Evolutionary conservation across 2,113 vertebrate genomes (phyloP).

Genomic region (Chloebia gouldiae): DNA sequence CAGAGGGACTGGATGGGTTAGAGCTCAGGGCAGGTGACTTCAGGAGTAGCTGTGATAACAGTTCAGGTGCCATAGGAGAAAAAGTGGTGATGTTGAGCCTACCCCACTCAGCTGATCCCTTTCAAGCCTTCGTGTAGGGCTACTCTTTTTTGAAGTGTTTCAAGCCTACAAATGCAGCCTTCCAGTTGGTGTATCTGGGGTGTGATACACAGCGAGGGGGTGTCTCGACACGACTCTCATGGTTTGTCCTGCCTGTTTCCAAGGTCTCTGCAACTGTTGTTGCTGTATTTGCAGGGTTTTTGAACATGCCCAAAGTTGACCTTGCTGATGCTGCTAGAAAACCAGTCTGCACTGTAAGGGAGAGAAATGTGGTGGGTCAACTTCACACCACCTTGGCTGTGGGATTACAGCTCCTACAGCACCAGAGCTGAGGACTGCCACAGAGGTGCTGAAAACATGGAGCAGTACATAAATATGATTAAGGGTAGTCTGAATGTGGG

Average conservation of each 20-base stretch:
- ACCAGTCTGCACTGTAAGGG: neutral
- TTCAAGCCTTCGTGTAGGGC: neutral
- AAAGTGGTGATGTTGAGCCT: neutral
- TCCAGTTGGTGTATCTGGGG: neutral
- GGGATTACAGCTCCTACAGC: neutral
- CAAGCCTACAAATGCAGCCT: neutral
- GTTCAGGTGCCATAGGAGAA: neutral
- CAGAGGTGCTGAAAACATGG: neutral
- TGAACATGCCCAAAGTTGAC: neutral
- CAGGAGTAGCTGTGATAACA: neutral
- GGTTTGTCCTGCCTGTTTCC: neutral
- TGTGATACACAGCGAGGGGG: accelerated
- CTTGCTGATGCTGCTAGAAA: neutral
- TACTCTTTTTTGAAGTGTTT: neutral
- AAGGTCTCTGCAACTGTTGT: neutral
- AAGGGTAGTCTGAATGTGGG: neutral
- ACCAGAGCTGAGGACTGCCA: neutral
- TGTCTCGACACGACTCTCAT: accelerated
- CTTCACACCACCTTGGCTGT: neutral
- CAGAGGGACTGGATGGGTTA: neutral
- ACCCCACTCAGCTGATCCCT: neutral
- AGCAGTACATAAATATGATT: neutral
- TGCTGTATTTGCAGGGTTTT: neutral
- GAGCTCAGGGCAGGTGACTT: neutral
- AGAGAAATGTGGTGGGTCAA: neutral